Evolutionary conservation across 1,140 invertebrate species (phyloP), one percentile per base, ranked within the genome.

Genomic region (Drosophila pandora): DNA sequence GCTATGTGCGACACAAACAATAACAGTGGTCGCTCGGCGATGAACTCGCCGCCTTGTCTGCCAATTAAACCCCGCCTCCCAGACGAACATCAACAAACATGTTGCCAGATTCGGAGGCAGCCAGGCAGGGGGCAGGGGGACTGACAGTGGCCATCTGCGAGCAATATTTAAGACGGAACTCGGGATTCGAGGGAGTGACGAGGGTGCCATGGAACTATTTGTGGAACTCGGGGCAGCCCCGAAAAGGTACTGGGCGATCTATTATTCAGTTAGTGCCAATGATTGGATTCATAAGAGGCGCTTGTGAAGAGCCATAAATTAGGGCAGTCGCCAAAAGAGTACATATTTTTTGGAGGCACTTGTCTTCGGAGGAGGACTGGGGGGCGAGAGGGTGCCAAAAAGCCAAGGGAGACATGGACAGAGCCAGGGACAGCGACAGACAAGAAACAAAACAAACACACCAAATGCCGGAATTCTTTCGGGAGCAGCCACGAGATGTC

Each of bases 21-120:
- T 55, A 69, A 67, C 49, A 69, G 68, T 43, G 43, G 10, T 34
- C n/a, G 25, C 32, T 39, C 8, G 32, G 23, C 58, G 58, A 61
- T 67, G 65, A 69, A 69, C 65, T 67, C 65, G 65, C 55, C 62
- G 41, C 65, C 23, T 67, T 69, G 56, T 67, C 49, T 39, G 62
- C 65, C 65, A 69, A 69, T 69, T 69, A 69, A 56, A 47, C 23
- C 62, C 23, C 49, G n/a, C 37, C 55, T 47, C 25, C 41, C 43
- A 57, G 47, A 13, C 13, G 53, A 61, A 61, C 58, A 43, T 7
- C 8, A 32, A 22, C 37, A 39, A 39, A 13, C 3, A 37, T 12
- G 39, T 5, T 41, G 4, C 21, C 17, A 17, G 17, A 17, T 17
- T 17, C 17, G 17, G 17, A 17, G 17, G 17, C 17, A 17, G 17